Evolutionary conservation across 2,113 vertebrate species (phyloP).

Genomic region (Zosterops lateralis): DNA sequence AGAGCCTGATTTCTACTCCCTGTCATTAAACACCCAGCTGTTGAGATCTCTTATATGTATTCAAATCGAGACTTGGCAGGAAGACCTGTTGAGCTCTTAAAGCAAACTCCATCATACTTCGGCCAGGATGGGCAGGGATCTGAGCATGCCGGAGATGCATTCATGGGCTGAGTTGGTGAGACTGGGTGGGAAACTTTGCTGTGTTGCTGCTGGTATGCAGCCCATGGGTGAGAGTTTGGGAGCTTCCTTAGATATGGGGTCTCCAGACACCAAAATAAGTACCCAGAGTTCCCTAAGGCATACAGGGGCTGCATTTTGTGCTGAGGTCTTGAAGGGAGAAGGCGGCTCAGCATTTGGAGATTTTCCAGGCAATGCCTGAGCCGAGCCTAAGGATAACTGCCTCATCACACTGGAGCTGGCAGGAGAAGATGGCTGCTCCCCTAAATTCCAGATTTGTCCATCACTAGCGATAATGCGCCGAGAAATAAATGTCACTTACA

Average conservation of each 20-base stretch:
- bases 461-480: background rate
- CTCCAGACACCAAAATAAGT: background rate
- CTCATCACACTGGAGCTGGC: background rate
- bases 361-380: background rate
- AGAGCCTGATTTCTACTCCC: background rate
- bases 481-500: conserved; percentile 48
- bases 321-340: background rate
- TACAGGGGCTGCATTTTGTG: fast-evolving
- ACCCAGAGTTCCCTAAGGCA: background rate
- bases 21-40: conserved; percentile 33
- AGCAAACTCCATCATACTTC: background rate
- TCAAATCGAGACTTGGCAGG: background rate
- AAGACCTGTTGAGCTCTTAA: background rate
- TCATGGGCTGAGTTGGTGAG: background rate
- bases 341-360: background rate
- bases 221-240: background rate
- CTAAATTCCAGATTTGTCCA: background rate
- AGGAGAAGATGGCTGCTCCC: background rate
- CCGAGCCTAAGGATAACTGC: background rate
- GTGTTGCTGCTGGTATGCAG: background rate
- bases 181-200: background rate
- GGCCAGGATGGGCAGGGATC: background rate
- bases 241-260: background rate
- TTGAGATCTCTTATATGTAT: conserved; percentile 11
- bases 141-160: background rate